phyloP scores from a whole-genome alignment of 2,888 invertebrate genomes.

The Thelaira solivaga region DNA sequence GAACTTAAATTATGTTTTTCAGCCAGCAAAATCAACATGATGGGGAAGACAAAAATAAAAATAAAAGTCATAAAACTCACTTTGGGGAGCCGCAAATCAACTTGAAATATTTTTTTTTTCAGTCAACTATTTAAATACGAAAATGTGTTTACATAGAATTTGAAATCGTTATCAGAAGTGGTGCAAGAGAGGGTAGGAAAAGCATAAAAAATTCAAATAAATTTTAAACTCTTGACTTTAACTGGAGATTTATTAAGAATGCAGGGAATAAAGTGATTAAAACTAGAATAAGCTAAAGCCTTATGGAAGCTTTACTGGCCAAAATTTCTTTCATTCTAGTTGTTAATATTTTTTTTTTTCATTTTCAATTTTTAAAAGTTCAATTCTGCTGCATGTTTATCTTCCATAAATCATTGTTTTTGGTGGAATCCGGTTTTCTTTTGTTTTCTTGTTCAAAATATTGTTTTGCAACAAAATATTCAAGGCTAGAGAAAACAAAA shows the following conservation, averaged over 20 bases:
- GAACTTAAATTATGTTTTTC: conserved; percentile 29
- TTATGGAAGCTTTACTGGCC: too few relatives aligned
- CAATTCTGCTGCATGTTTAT: conserved; percentile 43
- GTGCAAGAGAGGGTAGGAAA: too few relatives aligned
- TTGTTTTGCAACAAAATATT: conserved; percentile 29
- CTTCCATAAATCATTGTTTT: conserved; percentile 20
- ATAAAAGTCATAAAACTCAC: conserved; percentile 43
- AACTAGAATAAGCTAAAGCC: too few relatives aligned
- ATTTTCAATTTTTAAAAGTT: not conserved
- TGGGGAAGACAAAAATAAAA: not conserved
- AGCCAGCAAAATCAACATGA: too few relatives aligned
- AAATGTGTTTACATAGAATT: conserved; percentile 6
- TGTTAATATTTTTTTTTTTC: not conserved
- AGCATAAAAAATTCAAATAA: not conserved
- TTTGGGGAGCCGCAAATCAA: conserved; percentile 56
- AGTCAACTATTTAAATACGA: conserved; percentile 32
- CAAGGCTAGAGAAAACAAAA: conserved; percentile 14
- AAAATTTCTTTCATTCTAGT: too few relatives aligned
- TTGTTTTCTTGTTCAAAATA: not conserved
- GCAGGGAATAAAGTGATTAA: too few relatives aligned
- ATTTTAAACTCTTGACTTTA: not conserved
- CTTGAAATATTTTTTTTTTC: conserved; percentile 35
- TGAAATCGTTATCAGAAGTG: not conserved
- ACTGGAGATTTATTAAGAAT: not conserved
- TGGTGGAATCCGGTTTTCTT: not conserved